These are phyloP conservation scores for Theretra japonica DNA, from an alignment of 2,888 invertebrate species.

Conservation along the genomic window DNA sequence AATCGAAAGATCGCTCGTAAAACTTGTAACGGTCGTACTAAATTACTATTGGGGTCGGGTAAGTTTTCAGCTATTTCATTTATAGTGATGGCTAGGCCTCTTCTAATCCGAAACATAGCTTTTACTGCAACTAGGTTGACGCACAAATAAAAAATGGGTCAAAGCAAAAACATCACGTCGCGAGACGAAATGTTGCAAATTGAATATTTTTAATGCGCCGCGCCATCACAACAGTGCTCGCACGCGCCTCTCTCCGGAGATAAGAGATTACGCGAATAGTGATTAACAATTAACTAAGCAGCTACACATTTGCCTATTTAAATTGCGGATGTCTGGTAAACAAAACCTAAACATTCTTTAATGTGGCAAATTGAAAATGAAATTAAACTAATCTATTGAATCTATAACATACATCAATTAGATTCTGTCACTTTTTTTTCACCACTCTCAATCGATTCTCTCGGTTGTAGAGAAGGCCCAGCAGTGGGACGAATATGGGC, in stretches of 20 bases:
- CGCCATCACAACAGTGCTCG: neutral
- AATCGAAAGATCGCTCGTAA: constrained; percentile 72
- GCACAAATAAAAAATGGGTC: constrained; percentile 38
- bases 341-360: no score
- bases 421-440: no score
- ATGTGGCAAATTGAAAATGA: no score
- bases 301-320: neutral
- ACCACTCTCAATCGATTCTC: no score
- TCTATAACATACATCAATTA: no score
- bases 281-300: constrained; percentile 12
- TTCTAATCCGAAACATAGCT: constrained; percentile 53
- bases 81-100: constrained; percentile 54
- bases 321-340: neutral
- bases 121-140: constrained; percentile 38
- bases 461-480: no score
- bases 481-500: no score
- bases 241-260: neutral
- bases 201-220: constrained; percentile 11
- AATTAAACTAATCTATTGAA: no score
- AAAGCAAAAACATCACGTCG: constrained; percentile 34
- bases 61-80: constrained; percentile 69
- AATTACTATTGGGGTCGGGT: constrained; percentile 68
- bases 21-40: constrained; percentile 72
- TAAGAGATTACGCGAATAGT: neutral
- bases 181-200: constrained; percentile 17